phyloP scores from a whole-genome alignment of 2,888 invertebrate genomes.

The Gryllus longicercus region DNA sequence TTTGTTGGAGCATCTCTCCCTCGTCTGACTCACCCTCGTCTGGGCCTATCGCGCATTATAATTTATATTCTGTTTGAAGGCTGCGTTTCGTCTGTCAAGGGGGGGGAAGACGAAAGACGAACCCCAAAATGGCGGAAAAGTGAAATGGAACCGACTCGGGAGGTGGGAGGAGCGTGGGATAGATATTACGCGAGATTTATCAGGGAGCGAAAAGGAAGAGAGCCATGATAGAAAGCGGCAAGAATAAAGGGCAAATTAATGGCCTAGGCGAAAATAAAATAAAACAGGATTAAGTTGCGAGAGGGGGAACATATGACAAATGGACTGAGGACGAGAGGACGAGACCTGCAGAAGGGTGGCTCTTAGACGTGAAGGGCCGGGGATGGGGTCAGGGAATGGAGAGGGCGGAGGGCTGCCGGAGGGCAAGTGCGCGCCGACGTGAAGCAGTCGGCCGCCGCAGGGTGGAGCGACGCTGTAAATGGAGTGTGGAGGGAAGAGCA shows the following conservation, averaged over 20 bases:
- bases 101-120: background rate
- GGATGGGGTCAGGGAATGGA: background rate
- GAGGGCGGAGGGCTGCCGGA: background rate
- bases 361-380: background rate
- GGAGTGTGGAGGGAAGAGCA: too few relatives aligned
- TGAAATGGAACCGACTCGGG: background rate
- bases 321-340: conserved; percentile 1
- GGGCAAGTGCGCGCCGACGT: background rate
- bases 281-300: conserved; percentile 17
- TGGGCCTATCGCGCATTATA: background rate
- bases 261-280: conserved; percentile 2
- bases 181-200: conserved; percentile 17
- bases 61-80: conserved; percentile 17
- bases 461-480: background rate
- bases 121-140: background rate
- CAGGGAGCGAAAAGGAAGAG: background rate
- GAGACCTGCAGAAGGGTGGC: conserved; percentile 17
- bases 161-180: background rate
- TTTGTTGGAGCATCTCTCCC: background rate
- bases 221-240: background rate
- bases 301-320: conserved; percentile 6
- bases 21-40: background rate
- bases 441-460: background rate
- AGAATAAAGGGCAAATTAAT: conserved; percentile 17
- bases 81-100: background rate